Conservation (phyloP, 2,113 vertebrate genomes). For the Trogon melanurus region DNA sequence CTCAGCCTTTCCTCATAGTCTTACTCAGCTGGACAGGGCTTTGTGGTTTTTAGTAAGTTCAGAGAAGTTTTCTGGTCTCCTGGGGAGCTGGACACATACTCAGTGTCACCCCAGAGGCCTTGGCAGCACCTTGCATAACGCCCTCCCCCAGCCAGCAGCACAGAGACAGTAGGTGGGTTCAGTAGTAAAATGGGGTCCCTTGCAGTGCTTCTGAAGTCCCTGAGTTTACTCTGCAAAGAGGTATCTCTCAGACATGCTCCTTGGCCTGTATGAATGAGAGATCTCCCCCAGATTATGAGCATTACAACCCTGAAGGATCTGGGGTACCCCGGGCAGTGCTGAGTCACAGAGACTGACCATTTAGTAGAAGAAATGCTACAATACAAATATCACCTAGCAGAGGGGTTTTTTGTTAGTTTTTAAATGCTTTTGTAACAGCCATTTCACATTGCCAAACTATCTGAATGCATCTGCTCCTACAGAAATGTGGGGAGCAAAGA, state of each 20-base stretch:
- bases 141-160: background rate
- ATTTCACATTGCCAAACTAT: background rate
- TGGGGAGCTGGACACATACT: background rate
- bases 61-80: background rate
- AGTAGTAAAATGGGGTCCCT: background rate
- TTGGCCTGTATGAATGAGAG: background rate
- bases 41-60: background rate
- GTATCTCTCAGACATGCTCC: background rate
- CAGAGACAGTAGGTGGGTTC: background rate
- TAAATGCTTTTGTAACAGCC: background rate
- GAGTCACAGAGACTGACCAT: background rate
- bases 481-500: background rate
- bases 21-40: background rate
- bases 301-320: background rate
- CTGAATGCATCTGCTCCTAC: background rate
- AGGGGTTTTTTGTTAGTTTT: background rate
- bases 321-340: background rate
- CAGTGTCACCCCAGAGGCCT: background rate
- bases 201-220: constrained; percentile 30
- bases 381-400: background rate
- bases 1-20: background rate
- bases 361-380: background rate
- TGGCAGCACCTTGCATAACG: background rate
- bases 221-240: constrained; percentile 17
- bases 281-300: background rate